Conservation (phyloP, 1,140 invertebrate genomes). For the Drosophila tsacasi region DNA sequence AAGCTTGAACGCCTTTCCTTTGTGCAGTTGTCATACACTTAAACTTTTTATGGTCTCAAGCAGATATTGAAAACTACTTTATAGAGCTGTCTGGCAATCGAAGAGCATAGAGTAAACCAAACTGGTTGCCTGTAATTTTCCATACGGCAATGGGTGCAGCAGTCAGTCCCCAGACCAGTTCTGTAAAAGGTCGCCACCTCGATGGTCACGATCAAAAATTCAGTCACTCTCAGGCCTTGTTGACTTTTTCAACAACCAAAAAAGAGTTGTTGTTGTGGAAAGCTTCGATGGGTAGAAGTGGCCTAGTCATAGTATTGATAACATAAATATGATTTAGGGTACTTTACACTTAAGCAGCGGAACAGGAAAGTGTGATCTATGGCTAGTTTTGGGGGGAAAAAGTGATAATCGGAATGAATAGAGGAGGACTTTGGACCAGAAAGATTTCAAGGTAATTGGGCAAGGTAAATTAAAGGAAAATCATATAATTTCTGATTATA, state of each 20-base stretch:
- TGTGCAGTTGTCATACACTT: conserved; percentile 14
- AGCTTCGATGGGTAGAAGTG: conserved; percentile 17
- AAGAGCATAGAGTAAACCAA: conserved; percentile 41
- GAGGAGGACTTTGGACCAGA: background rate
- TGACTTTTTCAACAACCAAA: background rate
- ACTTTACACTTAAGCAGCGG: background rate
- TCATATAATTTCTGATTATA: background rate
- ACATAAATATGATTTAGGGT: conserved; percentile 16
- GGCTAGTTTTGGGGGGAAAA: background rate
- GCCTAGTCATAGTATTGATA: conserved; percentile 27
- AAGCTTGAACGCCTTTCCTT: conserved; percentile 28
- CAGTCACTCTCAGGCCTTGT: conserved; percentile 3
- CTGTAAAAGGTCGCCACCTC: conserved; percentile 61
- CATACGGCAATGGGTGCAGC: conserved; percentile 67
- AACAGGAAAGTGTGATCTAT: conserved; percentile 9
- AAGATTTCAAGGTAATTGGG: background rate
- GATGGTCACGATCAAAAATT: conserved; percentile 40
- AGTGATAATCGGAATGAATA: background rate
- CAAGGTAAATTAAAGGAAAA: background rate
- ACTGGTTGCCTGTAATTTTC: conserved; percentile 76
- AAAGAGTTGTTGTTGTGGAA: conserved; percentile 32
- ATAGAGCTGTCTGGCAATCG: conserved; percentile 24
- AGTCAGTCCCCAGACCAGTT: conserved; percentile 61
- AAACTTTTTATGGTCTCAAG: conserved; percentile 15
- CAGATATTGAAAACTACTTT: conserved; percentile 45